Percentiles rank a stretch among this genome's conserved stretches.
These are phyloP conservation scores for Amphipyra tragopoginis DNA, from an alignment of 2,888 invertebrate species.

Conservation along the genomic window DNA sequence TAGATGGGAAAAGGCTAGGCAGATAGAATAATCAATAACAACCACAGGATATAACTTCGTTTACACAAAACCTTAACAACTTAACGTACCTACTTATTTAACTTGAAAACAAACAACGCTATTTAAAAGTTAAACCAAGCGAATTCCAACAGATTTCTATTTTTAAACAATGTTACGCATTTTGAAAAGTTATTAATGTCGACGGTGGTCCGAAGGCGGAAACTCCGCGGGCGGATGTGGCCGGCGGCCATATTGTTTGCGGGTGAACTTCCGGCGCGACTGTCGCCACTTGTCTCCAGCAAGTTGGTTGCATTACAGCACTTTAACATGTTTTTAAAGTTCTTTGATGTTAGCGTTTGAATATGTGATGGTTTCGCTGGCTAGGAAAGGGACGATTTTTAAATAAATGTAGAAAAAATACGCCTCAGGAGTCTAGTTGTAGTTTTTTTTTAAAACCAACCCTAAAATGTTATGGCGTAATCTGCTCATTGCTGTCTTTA, in stretches of 20 bases:
- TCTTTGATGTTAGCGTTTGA: conserved; percentile 44
- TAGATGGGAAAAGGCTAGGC: neutral
- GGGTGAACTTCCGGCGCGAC: conserved; percentile 75
- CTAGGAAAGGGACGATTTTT: neutral
- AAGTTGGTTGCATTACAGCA: conserved; percentile 63
- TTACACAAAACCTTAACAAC: neutral
- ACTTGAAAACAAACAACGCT: neutral
- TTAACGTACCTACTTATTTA: conserved; percentile 6
- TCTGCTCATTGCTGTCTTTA: too few species aligned
- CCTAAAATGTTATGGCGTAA: too few species aligned
- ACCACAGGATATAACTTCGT: neutral
- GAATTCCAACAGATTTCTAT: conserved; percentile 47
- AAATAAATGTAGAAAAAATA: too few species aligned
- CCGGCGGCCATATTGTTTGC: conserved; percentile 83
- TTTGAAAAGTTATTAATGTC: conserved; percentile 65
- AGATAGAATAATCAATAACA: neutral
- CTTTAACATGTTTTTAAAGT: conserved; percentile 66
- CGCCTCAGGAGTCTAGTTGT: too few species aligned
- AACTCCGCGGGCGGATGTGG: conserved; percentile 75
- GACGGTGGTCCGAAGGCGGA: conserved; percentile 61
- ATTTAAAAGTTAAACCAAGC: too few species aligned
- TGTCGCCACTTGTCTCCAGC: conserved; percentile 68
- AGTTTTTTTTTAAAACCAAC: too few species aligned
- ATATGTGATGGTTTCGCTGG: conserved; percentile 24
- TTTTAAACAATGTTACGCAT: conserved; percentile 64